These are phyloP conservation scores for Cryptocephalus primarius DNA, from an alignment of 2,888 invertebrate genomes.

Conservation along the genomic window DNA sequence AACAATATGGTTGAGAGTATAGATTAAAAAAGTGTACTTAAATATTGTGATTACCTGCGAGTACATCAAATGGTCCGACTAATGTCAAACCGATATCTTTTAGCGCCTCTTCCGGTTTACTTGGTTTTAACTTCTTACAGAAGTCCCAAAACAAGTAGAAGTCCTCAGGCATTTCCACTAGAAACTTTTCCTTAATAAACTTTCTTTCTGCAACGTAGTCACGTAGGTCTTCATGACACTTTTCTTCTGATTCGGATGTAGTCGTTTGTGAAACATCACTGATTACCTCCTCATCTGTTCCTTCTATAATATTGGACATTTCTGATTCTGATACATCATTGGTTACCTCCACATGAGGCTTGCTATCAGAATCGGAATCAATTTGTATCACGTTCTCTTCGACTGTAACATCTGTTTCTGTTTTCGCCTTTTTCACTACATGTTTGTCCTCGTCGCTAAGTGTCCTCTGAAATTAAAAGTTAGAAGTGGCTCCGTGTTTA, in stretches of 20 bases:
- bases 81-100: slow-evolving; percentile 56
- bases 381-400: not conserved
- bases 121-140: slow-evolving; percentile 45
- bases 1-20: slow-evolving; percentile 27
- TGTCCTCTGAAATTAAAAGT: not conserved
- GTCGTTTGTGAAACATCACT: too few species aligned
- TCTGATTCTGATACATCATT: slow-evolving; percentile 6
- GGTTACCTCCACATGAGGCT: not conserved
- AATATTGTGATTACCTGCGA: slow-evolving; percentile 39
- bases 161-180: slow-evolving; percentile 81
- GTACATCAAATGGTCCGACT: slow-evolving; percentile 82
- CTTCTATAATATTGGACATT: not conserved
- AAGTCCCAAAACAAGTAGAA: slow-evolving; percentile 79
- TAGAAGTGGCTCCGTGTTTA: not conserved
- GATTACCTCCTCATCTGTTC: not conserved
- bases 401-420: not conserved
- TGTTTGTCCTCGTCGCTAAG: slow-evolving; percentile 1
- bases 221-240: not conserved
- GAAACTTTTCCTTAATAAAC: slow-evolving; percentile 62
- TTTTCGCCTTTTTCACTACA: slow-evolving; percentile 8
- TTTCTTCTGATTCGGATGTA: too few species aligned
- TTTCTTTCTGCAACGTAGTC: slow-evolving; percentile 21
- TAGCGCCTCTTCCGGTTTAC: slow-evolving; percentile 52
- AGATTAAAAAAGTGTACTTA: not conserved
- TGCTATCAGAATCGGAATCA: not conserved